Conservation (phyloP, 2,888 invertebrate species). For the Hemicrepidius hirtus region DNA sequence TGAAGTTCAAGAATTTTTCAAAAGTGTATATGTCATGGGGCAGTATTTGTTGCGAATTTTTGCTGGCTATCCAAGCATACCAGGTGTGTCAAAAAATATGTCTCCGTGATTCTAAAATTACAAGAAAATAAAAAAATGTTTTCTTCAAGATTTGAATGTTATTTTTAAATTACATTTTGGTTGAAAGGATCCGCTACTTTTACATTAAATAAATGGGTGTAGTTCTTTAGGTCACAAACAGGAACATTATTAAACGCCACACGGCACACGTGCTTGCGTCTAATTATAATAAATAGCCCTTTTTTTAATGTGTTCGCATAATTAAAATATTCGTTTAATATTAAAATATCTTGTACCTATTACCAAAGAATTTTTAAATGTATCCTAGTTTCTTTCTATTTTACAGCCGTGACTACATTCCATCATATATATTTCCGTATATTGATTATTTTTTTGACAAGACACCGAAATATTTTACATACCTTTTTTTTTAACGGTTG, state of each 20-base stretch:
- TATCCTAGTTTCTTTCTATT: conserved; percentile 2
- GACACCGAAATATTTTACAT: conserved; percentile 8
- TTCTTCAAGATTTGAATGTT: no score
- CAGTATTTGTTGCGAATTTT: no score
- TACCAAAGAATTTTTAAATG: conserved; percentile 7
- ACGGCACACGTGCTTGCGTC: conserved; percentile 26
- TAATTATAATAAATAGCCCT: conserved; percentile 36
- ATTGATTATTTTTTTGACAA: conserved; percentile 6
- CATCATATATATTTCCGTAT: conserved; percentile 8
- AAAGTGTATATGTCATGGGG: no score
- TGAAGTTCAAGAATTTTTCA: no score
- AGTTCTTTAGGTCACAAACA: conserved; percentile 18
- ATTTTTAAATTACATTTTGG: not conserved
- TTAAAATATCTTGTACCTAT: conserved; percentile 19
- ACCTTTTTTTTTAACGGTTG: not conserved
- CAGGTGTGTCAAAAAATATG: no score
- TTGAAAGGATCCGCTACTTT: conserved; percentile 2
- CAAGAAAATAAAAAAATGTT: no score
- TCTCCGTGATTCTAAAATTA: no score
- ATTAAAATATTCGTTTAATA: conserved; percentile 28
- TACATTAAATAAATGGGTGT: conserved; percentile 11
- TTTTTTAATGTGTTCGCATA: conserved; percentile 25
- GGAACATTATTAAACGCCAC: conserved; percentile 27
- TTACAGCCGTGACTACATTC: conserved; percentile 6
- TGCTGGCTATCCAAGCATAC: no score